Evolutionary conservation across 2,113 vertebrate genomes (phyloP).

Genomic region (Nettapus auritus): DNA sequence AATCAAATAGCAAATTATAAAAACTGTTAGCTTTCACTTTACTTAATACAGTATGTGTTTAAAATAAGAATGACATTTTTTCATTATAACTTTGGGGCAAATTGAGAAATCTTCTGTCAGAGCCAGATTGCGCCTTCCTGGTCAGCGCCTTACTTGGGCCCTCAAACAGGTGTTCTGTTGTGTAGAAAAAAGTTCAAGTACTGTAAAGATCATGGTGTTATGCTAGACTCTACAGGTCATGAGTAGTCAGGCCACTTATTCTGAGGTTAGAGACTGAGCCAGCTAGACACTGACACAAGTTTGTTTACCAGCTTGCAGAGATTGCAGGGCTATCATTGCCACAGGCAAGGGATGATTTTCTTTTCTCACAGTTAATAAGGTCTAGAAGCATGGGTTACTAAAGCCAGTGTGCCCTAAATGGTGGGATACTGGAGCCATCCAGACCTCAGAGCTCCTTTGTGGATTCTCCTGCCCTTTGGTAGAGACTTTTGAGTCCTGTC

Average conservation of each 20-base stretch:
- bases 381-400: background rate
- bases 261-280: background rate
- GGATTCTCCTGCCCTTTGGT: background rate
- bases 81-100: background rate
- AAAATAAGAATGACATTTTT: background rate
- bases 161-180: background rate
- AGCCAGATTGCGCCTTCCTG: background rate
- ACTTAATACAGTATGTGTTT: background rate
- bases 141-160: background rate
- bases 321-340: background rate
- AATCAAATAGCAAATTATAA: background rate
- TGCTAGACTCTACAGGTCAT: background rate
- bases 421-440: background rate
- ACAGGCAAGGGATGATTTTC: background rate
- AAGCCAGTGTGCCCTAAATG: background rate
- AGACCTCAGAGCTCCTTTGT: background rate
- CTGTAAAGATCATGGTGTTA: background rate
- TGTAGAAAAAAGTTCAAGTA: background rate
- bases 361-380: background rate
- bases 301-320: background rate
- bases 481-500: background rate
- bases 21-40: conserved; percentile 22
- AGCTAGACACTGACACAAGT: background rate
- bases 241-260: background rate
- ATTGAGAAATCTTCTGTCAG: background rate